These are phyloP conservation scores for Corythoichthys intestinalis DNA, from an alignment of 2,113 vertebrate genomes.

Conservation along the genomic window DNA sequence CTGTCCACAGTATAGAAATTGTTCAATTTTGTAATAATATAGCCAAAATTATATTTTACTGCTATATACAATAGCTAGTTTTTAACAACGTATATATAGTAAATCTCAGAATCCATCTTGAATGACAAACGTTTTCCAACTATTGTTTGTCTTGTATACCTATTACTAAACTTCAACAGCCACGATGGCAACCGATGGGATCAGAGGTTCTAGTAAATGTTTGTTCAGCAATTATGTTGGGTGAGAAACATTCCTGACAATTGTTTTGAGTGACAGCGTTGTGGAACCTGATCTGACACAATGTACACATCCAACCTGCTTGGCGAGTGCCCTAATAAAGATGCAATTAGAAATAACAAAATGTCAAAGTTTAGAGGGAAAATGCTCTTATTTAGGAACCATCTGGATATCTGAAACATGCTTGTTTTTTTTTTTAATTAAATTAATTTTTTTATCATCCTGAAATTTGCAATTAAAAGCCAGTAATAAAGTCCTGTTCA, in stretches of 20 bases:
- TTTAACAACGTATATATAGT: accelerated
- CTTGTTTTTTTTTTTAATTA: no score
- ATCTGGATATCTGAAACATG: no score
- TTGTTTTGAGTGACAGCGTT: background rate
- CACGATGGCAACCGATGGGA: background rate
- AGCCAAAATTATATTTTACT: background rate
- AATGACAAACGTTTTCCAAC: slow-evolving; percentile 1
- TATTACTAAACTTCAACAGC: background rate
- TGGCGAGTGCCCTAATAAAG: background rate
- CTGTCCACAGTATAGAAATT: background rate
- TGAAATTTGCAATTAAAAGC: no score
- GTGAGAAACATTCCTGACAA: slow-evolving; percentile 20
- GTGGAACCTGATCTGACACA: slow-evolving; percentile 5
- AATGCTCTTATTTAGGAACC: no score
- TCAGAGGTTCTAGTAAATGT: background rate
- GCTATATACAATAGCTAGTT: background rate
- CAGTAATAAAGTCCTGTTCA: no score
- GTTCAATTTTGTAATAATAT: background rate
- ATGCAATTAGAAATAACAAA: background rate
- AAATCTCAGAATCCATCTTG: background rate
- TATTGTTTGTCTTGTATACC: background rate
- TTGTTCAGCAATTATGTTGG: slow-evolving; percentile 31
- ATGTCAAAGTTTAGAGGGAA: background rate
- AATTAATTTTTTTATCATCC: no score
- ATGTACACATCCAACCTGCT: background rate